These are phyloP conservation scores for Triplophysa tibetana DNA, from an alignment of 2,113 vertebrate species.

Conservation along the genomic window DNA sequence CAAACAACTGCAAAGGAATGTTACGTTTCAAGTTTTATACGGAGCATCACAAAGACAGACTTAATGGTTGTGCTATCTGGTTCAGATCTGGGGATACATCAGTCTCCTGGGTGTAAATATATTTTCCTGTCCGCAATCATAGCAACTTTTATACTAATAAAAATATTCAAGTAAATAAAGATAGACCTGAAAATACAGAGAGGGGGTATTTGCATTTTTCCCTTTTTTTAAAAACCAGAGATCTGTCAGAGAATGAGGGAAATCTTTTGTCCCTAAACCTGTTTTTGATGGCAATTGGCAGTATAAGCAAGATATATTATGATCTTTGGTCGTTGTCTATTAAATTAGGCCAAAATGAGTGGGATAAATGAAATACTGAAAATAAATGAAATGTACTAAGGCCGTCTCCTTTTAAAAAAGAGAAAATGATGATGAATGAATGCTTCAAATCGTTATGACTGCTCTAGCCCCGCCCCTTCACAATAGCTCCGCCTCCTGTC, in stretches of 20 bases:
- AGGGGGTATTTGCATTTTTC: not conserved
- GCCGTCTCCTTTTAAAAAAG: conserved; percentile 37
- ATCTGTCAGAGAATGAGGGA: conserved; percentile 29
- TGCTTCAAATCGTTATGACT: not conserved
- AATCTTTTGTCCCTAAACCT: conserved; percentile 60
- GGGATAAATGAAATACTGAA: not conserved
- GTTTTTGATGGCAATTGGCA: conserved; percentile 77
- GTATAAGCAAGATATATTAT: conserved; percentile 66
- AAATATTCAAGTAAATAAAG: conserved; percentile 47
- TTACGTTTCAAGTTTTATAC: conserved; percentile 57
- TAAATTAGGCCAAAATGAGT: conserved; percentile 54
- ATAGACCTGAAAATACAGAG: conserved; percentile 50
- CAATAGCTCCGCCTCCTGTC: not conserved
- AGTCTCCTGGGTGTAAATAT: not conserved
- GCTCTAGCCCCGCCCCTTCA: not conserved
- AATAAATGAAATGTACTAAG: conserved; percentile 42
- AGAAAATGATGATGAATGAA: conserved; percentile 5
- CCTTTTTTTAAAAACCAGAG: conserved; percentile 54
- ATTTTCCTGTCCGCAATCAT: not conserved
- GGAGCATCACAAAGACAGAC: conserved; percentile 65
- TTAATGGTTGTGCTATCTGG: conserved; percentile 74
- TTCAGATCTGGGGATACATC: conserved; percentile 50
- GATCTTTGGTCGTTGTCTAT: conserved; percentile 74
- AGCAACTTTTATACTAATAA: not conserved
- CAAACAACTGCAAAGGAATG: conserved; percentile 56